A percentile compares a stretch with the other conserved stretches of the same genome.
Evolutionary conservation across 2,113 vertebrate species (phyloP).

Genomic region (Gila orcuttii): DNA sequence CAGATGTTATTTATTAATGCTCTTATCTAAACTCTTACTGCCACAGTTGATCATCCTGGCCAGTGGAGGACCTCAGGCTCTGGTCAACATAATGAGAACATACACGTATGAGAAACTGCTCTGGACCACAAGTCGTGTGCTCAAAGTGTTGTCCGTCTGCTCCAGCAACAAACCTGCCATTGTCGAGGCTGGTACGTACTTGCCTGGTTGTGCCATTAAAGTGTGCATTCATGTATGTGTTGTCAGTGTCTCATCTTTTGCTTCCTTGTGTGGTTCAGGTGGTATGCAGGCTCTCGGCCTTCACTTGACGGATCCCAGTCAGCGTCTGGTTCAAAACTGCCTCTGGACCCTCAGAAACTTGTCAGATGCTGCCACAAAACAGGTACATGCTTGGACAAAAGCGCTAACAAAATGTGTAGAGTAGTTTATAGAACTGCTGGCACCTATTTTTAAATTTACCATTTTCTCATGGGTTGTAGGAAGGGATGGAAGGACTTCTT

Average conservation of each 20-base stretch:
- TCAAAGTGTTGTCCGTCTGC: constrained; percentile 98
- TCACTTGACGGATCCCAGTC: constrained; percentile 95
- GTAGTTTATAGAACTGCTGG: too few relatives aligned
- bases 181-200: constrained; percentile 88
- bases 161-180: constrained; percentile 99
- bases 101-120: constrained; percentile 98
- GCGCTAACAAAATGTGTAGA: too few relatives aligned
- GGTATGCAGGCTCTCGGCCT: constrained; percentile 99
- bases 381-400: constrained; percentile 72
- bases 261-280: constrained; percentile 73
- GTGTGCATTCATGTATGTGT: not conserved
- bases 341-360: constrained; percentile 98
- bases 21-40: not conserved
- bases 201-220: not conserved
- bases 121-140: constrained; percentile 98
- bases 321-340: constrained; percentile 98
- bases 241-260: not conserved
- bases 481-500: constrained; percentile 98
- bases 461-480: constrained; percentile 70
- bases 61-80: constrained; percentile 94
- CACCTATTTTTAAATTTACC: too few relatives aligned
- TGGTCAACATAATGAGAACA: constrained; percentile 99
- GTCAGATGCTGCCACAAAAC: constrained; percentile 98
- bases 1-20: not conserved
- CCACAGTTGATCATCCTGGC: constrained; percentile 94